These are phyloP conservation scores for Gopherus flavomarginatus DNA, from an alignment of 2,113 vertebrate species.

Conservation along the genomic window DNA sequence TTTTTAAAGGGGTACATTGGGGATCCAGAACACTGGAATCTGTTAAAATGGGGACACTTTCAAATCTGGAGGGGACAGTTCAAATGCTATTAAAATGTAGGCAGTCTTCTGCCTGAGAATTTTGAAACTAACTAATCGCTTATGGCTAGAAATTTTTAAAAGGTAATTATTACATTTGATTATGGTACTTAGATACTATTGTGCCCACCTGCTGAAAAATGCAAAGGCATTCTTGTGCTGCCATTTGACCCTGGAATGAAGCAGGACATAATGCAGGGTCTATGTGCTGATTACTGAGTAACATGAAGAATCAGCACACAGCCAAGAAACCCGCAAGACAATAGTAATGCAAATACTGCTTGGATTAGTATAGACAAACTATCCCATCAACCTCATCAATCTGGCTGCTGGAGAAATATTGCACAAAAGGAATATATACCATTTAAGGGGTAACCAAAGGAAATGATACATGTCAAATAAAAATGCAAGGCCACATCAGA, in stretches of 20 bases:
- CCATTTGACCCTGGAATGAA: background rate
- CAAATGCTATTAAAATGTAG: background rate
- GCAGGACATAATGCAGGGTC: background rate
- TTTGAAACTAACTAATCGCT: fast-evolving
- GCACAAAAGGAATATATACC: background rate
- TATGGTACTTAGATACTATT: background rate
- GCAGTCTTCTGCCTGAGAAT: fast-evolving
- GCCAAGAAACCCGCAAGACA: background rate
- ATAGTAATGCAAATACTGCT: fast-evolving
- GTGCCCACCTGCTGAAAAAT: background rate
- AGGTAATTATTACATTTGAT: background rate
- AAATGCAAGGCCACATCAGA: background rate
- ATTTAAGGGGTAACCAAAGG: background rate
- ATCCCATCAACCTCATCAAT: background rate
- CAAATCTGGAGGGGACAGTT: background rate
- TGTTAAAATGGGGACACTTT: background rate
- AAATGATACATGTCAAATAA: background rate
- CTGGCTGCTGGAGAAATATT: background rate
- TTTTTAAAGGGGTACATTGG: background rate
- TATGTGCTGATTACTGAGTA: background rate
- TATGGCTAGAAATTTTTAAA: background rate
- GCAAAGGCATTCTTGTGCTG: fast-evolving
- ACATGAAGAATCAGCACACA: background rate
- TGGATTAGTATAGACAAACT: background rate
- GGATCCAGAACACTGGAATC: background rate